These are phyloP conservation scores for Oenanthe melanoleuca DNA, from an alignment of 2,113 vertebrate genomes.

Conservation along the genomic window DNA sequence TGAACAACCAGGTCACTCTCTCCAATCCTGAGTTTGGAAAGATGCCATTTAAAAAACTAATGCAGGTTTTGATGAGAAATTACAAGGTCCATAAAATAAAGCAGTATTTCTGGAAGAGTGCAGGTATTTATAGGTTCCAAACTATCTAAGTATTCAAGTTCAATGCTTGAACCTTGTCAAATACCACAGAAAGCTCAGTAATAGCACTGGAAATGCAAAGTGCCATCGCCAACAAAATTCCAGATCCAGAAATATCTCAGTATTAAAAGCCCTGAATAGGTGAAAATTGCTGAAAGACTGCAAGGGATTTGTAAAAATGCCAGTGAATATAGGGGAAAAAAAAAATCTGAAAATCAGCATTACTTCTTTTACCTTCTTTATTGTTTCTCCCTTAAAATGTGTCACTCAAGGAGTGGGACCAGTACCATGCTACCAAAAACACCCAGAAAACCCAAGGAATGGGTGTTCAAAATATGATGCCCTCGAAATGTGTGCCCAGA, in stretches of 20 bases:
- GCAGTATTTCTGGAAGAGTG: neutral
- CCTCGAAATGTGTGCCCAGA: neutral
- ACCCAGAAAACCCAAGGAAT: neutral
- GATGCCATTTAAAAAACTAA: neutral
- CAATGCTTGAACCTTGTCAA: neutral
- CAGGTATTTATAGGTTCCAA: constrained; percentile 11
- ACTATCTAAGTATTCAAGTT: neutral
- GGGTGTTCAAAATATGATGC: rapidly evolving
- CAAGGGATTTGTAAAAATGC: neutral
- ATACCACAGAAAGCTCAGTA: constrained; percentile 14
- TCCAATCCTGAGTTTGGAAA: neutral
- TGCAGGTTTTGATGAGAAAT: neutral
- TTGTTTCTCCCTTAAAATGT: neutral
- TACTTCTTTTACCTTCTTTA: neutral
- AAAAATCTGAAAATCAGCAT: neutral
- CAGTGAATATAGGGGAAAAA: neutral
- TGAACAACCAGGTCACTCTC: neutral
- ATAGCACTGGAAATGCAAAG: constrained; percentile 5
- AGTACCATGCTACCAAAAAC: neutral
- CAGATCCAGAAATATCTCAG: constrained; percentile 44
- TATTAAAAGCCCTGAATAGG: constrained; percentile 30
- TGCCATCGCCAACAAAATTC: constrained; percentile 9
- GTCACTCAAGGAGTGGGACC: neutral
- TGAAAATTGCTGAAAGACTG: neutral
- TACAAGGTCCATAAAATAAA: neutral